Evolutionary conservation across 2,113 vertebrate genomes (phyloP).

Genomic region (Oncorhynchus masou): DNA sequence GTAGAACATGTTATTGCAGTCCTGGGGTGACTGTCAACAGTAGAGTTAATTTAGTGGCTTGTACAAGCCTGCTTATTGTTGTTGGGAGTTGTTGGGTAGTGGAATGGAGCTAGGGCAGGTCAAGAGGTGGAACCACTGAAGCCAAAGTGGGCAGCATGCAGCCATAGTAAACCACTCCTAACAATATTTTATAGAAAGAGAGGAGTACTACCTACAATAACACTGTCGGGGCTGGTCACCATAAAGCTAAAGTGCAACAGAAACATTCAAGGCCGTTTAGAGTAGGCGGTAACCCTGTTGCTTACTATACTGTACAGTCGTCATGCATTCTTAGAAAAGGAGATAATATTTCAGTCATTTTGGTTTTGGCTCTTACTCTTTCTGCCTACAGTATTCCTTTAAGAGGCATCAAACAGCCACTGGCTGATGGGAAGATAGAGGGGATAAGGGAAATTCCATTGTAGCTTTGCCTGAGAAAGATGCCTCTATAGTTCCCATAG

Average conservation of each 20-base stretch:
- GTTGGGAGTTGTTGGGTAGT: not conserved
- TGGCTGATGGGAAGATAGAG: not conserved
- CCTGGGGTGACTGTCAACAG: not conserved
- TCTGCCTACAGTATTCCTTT: not conserved
- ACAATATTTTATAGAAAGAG: not conserved
- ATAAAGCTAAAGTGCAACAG: not conserved
- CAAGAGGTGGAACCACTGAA: constrained; percentile 13
- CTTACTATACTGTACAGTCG: constrained; percentile 20
- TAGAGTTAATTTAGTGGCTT: not conserved
- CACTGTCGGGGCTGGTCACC: not conserved
- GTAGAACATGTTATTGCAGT: not conserved
- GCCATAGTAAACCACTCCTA: constrained; percentile 3
- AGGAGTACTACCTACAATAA: not conserved
- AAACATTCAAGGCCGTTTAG: constrained; percentile 2
- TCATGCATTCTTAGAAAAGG: constrained; percentile 58
- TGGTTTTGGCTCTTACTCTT: not conserved
- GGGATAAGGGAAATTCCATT: no score
- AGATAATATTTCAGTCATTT: constrained; percentile 39
- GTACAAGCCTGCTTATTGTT: not conserved
- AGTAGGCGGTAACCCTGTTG: constrained; percentile 24
- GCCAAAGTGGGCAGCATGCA: constrained; percentile 1
- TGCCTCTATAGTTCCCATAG: not conserved
- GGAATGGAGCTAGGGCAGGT: not conserved
- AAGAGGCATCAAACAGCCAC: not conserved
- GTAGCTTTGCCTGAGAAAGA: not conserved